phyloP scores from a whole-genome alignment of 1,140 invertebrate species.

The Macrocentrus cingulum region DNA sequence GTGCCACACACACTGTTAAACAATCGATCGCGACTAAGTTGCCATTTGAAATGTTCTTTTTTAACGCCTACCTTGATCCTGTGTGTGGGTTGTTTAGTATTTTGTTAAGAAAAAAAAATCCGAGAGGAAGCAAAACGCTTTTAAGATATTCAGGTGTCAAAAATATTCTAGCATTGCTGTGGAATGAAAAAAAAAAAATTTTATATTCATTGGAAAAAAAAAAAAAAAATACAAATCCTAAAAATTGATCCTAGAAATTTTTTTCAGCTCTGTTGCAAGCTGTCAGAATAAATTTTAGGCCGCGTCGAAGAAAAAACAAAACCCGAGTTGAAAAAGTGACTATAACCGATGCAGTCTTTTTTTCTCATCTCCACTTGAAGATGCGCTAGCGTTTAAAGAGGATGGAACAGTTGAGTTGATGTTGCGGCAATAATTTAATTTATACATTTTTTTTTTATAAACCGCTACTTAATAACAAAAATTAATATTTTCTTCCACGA shows the following conservation, averaged over 20 bases:
- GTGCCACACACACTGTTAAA: constrained; percentile 12
- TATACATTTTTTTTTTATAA: too few relatives aligned
- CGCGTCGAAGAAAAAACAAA: constrained; percentile 3
- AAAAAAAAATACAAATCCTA: background rate
- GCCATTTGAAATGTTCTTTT: constrained; percentile 25
- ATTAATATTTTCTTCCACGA: too few relatives aligned
- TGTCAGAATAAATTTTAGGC: constrained; percentile 9
- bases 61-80: constrained; percentile 20
- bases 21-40: constrained; percentile 26
- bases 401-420: too few relatives aligned
- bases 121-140: background rate
- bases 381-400: too few relatives aligned
- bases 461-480: too few relatives aligned
- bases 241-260: background rate
- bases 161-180: background rate
- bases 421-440: too few relatives aligned
- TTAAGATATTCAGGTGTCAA: background rate
- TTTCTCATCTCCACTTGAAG: constrained; percentile 16
- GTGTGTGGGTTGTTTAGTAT: constrained; percentile 19
- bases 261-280: too few relatives aligned
- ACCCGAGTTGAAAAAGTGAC: background rate
- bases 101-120: constrained; percentile 24
- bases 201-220: background rate
- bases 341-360: constrained; percentile 25
- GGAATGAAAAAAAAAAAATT: constrained; percentile 4